Percentiles rank a stretch among this genome's conserved stretches.
phyloP scores from a whole-genome alignment of 1,140 invertebrate species.

The Zaprionus camerounensis region DNA sequence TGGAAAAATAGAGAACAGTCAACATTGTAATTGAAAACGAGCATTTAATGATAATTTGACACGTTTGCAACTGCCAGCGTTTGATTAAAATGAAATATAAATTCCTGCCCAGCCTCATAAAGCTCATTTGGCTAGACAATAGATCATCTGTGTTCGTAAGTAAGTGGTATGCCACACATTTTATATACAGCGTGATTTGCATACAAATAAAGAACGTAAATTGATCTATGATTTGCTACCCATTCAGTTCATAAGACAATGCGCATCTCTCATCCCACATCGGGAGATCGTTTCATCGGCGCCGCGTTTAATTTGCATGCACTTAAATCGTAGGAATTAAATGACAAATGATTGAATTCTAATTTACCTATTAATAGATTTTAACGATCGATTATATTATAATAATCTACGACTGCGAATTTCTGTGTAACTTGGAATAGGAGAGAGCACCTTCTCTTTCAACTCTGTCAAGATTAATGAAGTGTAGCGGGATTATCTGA shows the following conservation, averaged over 20 bases:
- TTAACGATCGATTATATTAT: constrained; percentile 56
- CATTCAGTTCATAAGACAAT: constrained; percentile 29
- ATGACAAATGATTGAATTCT: constrained; percentile 73
- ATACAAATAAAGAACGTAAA: constrained; percentile 44
- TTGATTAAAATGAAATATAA: constrained; percentile 3
- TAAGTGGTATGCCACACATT: constrained; percentile 1
- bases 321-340: constrained; percentile 50
- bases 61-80: background rate
- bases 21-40: background rate
- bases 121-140: background rate
- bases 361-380: constrained; percentile 57
- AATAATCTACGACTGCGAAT: background rate
- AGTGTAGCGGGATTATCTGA: constrained; percentile 24
- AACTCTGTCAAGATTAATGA: background rate
- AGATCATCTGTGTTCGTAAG: background rate
- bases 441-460: background rate
- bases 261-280: constrained; percentile 16
- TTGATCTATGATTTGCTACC: constrained; percentile 46
- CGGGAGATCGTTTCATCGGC: constrained; percentile 48
- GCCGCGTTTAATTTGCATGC: constrained; percentile 68
- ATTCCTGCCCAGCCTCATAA: constrained; percentile 1
- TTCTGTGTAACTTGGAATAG: constrained; percentile 2
- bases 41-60: background rate
- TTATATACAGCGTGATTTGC: constrained; percentile 22
- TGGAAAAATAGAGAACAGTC: too few species aligned